Evolutionary conservation across 2,113 vertebrate genomes (phyloP).

Genomic region (Martes martes): DNA sequence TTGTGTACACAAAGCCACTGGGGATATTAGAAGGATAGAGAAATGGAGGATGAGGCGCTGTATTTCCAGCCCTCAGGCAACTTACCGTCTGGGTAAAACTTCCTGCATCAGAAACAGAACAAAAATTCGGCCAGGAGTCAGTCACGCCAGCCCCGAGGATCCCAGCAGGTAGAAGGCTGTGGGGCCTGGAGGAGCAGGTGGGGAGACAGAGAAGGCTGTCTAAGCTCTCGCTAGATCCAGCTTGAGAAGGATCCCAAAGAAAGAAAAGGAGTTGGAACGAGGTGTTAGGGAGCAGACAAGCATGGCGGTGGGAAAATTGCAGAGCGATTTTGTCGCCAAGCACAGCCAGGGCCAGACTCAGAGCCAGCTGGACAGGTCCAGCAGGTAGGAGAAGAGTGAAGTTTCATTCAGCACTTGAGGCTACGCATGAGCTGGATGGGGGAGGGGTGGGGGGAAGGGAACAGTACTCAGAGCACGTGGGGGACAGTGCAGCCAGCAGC

Average conservation of each 20-base stretch:
- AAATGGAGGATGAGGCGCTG: rapidly evolving
- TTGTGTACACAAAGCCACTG: background rate
- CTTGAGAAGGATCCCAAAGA: background rate
- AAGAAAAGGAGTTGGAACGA: background rate
- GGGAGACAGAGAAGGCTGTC: no score
- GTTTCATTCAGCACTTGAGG: background rate
- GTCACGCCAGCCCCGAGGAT: no score
- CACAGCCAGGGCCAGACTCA: background rate
- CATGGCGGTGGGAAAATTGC: rapidly evolving
- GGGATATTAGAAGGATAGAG: rapidly evolving
- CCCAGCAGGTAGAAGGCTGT: background rate
- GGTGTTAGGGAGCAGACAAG: background rate
- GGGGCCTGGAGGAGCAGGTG: no score
- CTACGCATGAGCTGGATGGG: background rate
- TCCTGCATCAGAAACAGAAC: background rate
- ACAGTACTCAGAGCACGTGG: rapidly evolving
- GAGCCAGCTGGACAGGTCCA: rapidly evolving
- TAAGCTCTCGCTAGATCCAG: background rate
- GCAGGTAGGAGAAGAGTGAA: background rate
- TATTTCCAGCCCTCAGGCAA: background rate
- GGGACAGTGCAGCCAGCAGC: rapidly evolving
- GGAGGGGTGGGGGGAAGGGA: no score
- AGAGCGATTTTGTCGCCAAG: background rate
- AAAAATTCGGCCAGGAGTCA: rapidly evolving
- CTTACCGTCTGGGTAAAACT: background rate